Evolutionary conservation across 2,888 invertebrate species (phyloP).

Genomic region (Eupelmus urozonus): DNA sequence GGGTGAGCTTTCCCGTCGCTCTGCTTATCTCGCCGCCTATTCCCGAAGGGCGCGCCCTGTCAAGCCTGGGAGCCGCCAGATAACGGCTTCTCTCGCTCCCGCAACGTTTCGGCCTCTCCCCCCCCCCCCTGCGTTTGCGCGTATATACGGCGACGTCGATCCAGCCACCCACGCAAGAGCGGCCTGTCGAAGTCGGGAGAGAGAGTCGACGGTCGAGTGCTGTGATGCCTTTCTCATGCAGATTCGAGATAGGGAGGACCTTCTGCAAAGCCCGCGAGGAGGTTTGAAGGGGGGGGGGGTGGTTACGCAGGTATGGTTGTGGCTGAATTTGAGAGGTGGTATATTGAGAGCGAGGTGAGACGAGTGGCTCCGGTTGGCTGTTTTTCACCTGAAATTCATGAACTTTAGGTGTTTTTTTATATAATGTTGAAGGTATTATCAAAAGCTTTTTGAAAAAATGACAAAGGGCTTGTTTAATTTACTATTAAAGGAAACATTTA

Average conservation of each 20-base stretch:
- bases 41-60: conserved; percentile 76
- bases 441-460: too few relatives aligned
- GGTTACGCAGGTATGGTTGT: too few relatives aligned
- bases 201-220: not conserved
- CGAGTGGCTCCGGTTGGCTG: too few relatives aligned
- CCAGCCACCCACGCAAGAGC: not conserved
- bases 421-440: too few relatives aligned
- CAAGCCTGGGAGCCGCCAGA: conserved; percentile 75
- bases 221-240: conserved; percentile 33
- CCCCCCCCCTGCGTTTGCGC: not conserved
- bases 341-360: too few relatives aligned
- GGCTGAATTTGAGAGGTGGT: too few relatives aligned
- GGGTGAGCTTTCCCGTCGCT: conserved; percentile 63
- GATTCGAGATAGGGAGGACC: conserved; percentile 18
- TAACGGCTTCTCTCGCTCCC: conserved; percentile 69
- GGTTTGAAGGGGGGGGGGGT: too few relatives aligned
- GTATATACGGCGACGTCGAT: not conserved
- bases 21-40: conserved; percentile 76
- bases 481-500: too few relatives aligned
- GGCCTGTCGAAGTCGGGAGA: conserved; percentile 12
- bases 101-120: conserved; percentile 38
- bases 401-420: too few relatives aligned
- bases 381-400: too few relatives aligned
- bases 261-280: not conserved
- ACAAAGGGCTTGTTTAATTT: too few relatives aligned